Evolutionary conservation across 2,888 invertebrate species (phyloP), one percentile per base, ranked within the genome.

Genomic region (Lacanobia wlatinum): DNA sequence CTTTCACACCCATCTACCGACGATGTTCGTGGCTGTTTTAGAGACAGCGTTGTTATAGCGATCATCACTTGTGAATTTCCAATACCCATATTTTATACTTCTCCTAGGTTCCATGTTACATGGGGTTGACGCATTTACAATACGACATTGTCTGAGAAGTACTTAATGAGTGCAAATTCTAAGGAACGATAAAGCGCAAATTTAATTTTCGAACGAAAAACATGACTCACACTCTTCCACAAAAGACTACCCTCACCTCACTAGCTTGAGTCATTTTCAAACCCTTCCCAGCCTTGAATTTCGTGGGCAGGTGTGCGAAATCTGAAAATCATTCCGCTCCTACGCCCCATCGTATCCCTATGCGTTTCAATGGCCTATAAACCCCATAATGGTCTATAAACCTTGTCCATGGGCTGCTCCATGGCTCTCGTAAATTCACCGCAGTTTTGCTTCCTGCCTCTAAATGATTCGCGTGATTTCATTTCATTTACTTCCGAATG

Each of bases 321-420:
- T 82, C 73, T 76, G 66, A 52, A 73, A 78, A 81, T 74, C 76
- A 76, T 76, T 78, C 75, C 73, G 50, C 64, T 63, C 70, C 58
- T 65, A 48, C 69, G 62, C 67, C 34, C 52, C 63, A 77, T 69
- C 76, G 69, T 71, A 55, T 73, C 70, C 73, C 70, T 75, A 79
- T 87, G 88, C 87, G 85, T 88, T 85, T 81, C 81, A 80, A 89
- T 88, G 85, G 88, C 81, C 88, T 86, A 89, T 90, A 91, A 91
- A 90, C 83, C 83, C 86, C 80, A 88, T 89, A 87, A 90, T 88
- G 82, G 76, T 61, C 87, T 81, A 84, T 92, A 92, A 92, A 92
- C 90, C 90, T 88, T 90, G 90, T 87, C 90, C 89, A 87, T 87
- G 88, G 88, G 82, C 78, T 79, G 88, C 75, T 84, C 78, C 77